phyloP scores from a whole-genome alignment of 2,797 vertebrate species.

The Hafferia zeledoni region DNA sequence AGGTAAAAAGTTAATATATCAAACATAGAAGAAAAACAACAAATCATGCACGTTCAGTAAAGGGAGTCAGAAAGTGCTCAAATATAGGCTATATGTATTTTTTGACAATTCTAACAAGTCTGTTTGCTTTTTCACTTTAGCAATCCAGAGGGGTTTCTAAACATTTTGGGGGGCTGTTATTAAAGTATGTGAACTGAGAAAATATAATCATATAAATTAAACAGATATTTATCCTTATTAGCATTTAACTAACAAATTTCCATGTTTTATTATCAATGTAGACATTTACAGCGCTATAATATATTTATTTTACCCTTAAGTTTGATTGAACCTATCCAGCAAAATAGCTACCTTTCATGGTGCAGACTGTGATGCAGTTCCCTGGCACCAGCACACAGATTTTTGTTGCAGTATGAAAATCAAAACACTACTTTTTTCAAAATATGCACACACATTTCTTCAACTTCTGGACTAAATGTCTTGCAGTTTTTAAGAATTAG shows the following conservation, averaged over 20 bases:
- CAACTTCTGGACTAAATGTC: neutral
- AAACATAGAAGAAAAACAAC: slow-evolving; percentile 54
- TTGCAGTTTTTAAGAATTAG: neutral
- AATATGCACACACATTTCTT: neutral
- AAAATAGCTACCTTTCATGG: slow-evolving; percentile 29
- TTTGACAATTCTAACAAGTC: slow-evolving; percentile 42
- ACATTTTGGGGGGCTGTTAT: neutral
- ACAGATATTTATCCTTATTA: slow-evolving; percentile 28
- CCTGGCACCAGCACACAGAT: neutral
- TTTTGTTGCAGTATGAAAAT: slow-evolving; percentile 16
- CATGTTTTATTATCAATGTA: neutral
- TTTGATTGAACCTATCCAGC: slow-evolving; percentile 18
- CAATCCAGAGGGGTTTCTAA: slow-evolving; percentile 7
- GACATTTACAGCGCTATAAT: slow-evolving; percentile 24
- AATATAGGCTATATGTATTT: slow-evolving; percentile 21
- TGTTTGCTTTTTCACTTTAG: slow-evolving; percentile 48
- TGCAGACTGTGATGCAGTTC: slow-evolving; percentile 37
- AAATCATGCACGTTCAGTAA: slow-evolving; percentile 23
- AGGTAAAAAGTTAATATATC: slow-evolving; percentile 65
- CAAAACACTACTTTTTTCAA: slow-evolving; percentile 29
- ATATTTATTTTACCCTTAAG: slow-evolving; percentile 18
- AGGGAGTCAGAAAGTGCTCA: slow-evolving; percentile 22
- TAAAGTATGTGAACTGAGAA: slow-evolving; percentile 29
- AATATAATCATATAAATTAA: slow-evolving; percentile 7
- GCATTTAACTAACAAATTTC: slow-evolving; percentile 37